Evolutionary conservation across 2,888 invertebrate genomes (phyloP), one percentile per base, ranked within the genome.

Genomic region (Drosophila peninsularis): DNA sequence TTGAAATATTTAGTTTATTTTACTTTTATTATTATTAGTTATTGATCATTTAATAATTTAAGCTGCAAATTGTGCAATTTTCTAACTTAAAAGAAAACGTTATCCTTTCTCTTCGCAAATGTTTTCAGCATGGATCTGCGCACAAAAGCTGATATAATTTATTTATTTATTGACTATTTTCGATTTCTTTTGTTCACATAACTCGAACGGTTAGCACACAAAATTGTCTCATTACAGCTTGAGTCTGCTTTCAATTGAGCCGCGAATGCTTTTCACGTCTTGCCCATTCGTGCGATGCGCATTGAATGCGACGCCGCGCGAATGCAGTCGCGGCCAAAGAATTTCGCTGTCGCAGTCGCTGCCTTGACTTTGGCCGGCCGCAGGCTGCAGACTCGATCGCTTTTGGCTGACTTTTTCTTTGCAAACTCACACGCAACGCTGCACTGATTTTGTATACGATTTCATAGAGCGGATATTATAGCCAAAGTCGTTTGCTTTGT

Each of bases 351-450:
- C 60, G 62, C 45, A 7, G 45, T 19, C 14, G 62, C n/a, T 56
- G 64, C 86, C 88, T 86, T 86, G 89, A 83, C 81, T 88, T 83
- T 87, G 60, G 47, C 64, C 62, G 44, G 49, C 44, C 32, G 19
- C 7, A 19, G n/a, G 49, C n/a, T n/a, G n/a, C 67, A 55, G 56
- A 32, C 61, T 62, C 24, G 65, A 58, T 27, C 62, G 62, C 60
- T 47, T 47, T 30, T 30, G 42, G 49, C 62, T 52, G 56, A 55
- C 45, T 54, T 63, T 53, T 54, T 62, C 32, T 34, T 61, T 55
- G 54, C 53, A 75, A 82, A 67, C 44, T 63, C 52, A 52, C 86
- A 88, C 81, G 83, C 83, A 86, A 83, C 73, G 65, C 75, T 84
- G 88, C 82, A 82, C 68, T 70, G 75, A 64, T 65, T 71, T 81